Evolutionary conservation across 2,888 invertebrate species (phyloP).

Genomic region (Tethea ocularis): DNA sequence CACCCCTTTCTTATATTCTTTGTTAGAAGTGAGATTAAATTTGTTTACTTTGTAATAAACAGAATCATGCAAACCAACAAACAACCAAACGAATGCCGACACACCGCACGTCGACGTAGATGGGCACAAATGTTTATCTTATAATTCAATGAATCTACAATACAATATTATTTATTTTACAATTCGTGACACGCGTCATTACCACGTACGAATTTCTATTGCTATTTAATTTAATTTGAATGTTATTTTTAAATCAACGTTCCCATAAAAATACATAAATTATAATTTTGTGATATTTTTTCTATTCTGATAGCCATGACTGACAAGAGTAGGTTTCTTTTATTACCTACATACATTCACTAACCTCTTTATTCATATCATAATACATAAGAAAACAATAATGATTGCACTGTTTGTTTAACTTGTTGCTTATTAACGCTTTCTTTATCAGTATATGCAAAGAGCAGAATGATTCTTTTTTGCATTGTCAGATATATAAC

Average conservation of each 20-base stretch:
- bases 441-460: conserved; percentile 35
- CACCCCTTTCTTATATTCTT: too few relatives aligned
- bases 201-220: conserved; percentile 13
- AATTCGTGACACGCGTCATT: conserved; percentile 29
- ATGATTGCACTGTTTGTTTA: conserved; percentile 37
- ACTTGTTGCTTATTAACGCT: too few relatives aligned
- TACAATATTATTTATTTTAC: conserved; percentile 15
- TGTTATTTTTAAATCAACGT: too few relatives aligned
- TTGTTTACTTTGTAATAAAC: too few relatives aligned
- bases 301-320: neutral
- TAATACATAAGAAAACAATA: conserved; percentile 33
- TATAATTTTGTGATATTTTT: neutral
- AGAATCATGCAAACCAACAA: too few relatives aligned
- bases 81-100: neutral
- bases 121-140: conserved; percentile 10
- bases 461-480: conserved; percentile 24
- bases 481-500: conserved; percentile 15
- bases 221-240: too few relatives aligned
- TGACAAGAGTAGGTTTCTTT: neutral
- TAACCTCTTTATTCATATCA: conserved; percentile 29
- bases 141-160: too few relatives aligned
- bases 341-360: conserved; percentile 10
- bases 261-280: neutral
- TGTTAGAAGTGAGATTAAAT: too few relatives aligned
- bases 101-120: neutral